A percentile compares a stretch with the other conserved stretches of the same genome.
phyloP scores from a whole-genome alignment of 2,797 vertebrate genomes.

The Triplophysa bombifrons region DNA sequence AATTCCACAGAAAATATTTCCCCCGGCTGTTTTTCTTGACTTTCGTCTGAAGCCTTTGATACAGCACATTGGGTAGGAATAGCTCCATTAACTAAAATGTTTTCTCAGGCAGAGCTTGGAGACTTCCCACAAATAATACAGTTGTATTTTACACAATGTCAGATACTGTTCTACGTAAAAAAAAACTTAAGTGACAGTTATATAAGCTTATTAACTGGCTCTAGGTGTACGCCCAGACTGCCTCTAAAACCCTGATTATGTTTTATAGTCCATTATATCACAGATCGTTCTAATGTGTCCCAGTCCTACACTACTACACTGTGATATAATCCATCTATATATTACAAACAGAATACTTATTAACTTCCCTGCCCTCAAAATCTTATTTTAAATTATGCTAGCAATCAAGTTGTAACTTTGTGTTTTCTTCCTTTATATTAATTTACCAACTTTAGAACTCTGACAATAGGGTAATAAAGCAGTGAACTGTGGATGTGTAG shows the following conservation, averaged over 20 bases:
- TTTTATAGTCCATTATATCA: constrained; percentile 43
- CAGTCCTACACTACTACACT: constrained; percentile 19
- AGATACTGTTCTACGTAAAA: background rate
- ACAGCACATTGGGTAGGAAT: background rate
- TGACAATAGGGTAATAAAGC: constrained; percentile 55
- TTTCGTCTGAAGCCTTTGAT: constrained; percentile 1
- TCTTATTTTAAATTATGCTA: constrained; percentile 29
- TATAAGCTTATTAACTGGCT: constrained; percentile 27
- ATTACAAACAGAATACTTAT: constrained; percentile 19
- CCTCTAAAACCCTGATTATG: constrained; percentile 26
- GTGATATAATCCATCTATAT: constrained; percentile 31
- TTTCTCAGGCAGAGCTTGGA: constrained; percentile 1
- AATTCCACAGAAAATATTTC: constrained; percentile 17
- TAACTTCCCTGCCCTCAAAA: constrained; percentile 29
- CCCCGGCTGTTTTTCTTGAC: background rate
- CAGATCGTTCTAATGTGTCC: constrained; percentile 18
- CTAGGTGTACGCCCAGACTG: constrained; percentile 10
- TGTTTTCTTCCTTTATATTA: constrained; percentile 42
- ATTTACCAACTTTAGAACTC: constrained; percentile 53
- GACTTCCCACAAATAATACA: constrained; percentile 1
- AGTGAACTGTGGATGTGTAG: constrained; percentile 54
- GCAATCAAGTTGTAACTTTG: constrained; percentile 47
- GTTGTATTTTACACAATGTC: constrained; percentile 1
- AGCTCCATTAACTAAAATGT: constrained; percentile 22
- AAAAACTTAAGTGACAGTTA: constrained; percentile 16